Conservation (phyloP, 2,797 vertebrate species). For the Syncerus caffer region DNA sequence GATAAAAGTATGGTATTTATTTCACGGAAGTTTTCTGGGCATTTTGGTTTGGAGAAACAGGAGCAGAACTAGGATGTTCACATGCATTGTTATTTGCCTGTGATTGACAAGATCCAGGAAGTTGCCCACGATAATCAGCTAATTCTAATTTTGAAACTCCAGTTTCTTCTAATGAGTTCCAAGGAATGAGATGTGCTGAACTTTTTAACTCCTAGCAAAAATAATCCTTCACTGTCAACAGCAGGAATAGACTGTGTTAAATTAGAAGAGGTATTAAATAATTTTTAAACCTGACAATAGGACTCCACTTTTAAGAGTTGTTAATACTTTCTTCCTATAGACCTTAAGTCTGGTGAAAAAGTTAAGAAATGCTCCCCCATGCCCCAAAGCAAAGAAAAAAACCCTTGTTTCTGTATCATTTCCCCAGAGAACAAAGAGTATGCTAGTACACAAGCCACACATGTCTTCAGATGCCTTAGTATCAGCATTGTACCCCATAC, state of each 20-base stretch:
- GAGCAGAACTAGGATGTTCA: neutral
- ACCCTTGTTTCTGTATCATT: neutral
- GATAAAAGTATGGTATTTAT: neutral
- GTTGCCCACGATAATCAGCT: neutral
- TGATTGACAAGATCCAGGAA: neutral
- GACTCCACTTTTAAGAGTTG: neutral
- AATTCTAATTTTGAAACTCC: neutral
- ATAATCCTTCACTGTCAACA: neutral
- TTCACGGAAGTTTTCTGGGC: neutral
- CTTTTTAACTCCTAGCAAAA: neutral
- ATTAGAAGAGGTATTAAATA: neutral
- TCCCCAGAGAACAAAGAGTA: constrained; percentile 4
- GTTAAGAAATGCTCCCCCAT: neutral
- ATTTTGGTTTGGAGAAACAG: neutral
- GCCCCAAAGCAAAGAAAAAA: neutral
- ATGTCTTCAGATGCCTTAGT: neutral
- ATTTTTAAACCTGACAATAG: neutral
- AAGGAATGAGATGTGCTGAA: neutral
- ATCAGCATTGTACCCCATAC: neutral
- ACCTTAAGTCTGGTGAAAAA: neutral
- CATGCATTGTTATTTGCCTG: neutral
- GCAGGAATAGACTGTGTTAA: neutral
- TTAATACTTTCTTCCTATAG: neutral
- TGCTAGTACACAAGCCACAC: neutral
- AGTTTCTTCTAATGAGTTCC: neutral